Percentiles rank a stretch among this genome's conserved stretches.
Conservation (phyloP, 1,140 invertebrate genomes). For the Venturia canescens region DNA sequence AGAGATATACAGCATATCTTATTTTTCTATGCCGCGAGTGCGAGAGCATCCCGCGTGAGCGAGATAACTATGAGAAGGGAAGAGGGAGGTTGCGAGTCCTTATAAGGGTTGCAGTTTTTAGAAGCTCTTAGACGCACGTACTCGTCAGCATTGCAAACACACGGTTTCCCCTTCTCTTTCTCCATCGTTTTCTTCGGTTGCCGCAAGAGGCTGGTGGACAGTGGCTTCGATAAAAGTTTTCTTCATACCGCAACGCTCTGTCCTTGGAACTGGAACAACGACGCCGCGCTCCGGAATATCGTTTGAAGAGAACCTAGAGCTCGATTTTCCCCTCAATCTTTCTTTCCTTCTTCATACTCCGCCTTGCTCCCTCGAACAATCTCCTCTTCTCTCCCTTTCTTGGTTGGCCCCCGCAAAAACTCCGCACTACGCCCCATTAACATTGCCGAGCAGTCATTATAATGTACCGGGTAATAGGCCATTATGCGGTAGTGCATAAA, state of each 20-base stretch:
- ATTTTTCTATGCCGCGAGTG: constrained; percentile 7
- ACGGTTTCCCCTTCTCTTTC: not conserved
- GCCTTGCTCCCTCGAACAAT: not conserved
- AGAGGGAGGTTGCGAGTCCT: not conserved
- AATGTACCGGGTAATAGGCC: constrained; percentile 50
- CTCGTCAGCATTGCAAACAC: not conserved
- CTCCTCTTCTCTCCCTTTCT: constrained; percentile 5
- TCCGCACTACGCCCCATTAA: constrained; percentile 49
- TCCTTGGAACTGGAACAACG: constrained; percentile 1
- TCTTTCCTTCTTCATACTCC: not conserved
- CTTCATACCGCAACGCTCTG: not conserved
- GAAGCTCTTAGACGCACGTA: not conserved
- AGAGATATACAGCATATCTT: constrained; percentile 1
- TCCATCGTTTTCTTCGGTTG: not conserved
- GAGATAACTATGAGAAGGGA: not conserved
- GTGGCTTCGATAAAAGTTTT: not conserved
- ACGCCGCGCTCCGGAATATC: not conserved
- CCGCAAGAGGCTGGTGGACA: not conserved
- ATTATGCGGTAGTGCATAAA: constrained; percentile 51
- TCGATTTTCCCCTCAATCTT: constrained; percentile 13
- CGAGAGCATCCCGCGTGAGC: not conserved
- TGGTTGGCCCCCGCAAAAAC: constrained; percentile 42
- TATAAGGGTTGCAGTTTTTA: constrained; percentile 1
- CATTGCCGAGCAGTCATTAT: constrained; percentile 51
- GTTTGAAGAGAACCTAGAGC: not conserved